A percentile compares a stretch with the other conserved stretches of the same genome.
Conservation (phyloP, 2,888 invertebrate genomes). For the Willowsia nigromaculata region DNA sequence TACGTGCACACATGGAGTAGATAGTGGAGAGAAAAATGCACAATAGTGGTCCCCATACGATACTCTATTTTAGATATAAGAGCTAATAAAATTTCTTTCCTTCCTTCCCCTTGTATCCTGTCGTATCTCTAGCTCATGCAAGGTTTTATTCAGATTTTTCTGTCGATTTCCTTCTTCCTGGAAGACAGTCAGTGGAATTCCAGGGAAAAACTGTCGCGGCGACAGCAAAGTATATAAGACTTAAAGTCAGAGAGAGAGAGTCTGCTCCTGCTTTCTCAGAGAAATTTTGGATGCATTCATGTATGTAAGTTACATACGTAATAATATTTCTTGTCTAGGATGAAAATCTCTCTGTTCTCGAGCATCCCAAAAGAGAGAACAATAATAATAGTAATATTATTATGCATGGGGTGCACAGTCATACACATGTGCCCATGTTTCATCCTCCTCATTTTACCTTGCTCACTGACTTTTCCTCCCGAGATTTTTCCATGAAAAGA, state of each 20-base stretch:
- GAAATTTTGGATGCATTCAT: constrained; percentile 15
- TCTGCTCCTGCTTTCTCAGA: not conserved
- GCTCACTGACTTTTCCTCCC: constrained; percentile 5
- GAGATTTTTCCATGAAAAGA: constrained; percentile 7
- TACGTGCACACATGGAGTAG: constrained; percentile 18
- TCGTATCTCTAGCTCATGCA: not conserved
- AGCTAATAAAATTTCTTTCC: constrained; percentile 57
- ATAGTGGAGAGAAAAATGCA: constrained; percentile 39
- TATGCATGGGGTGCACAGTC: constrained; percentile 28
- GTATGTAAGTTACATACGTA: constrained; percentile 42
- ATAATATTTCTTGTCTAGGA: constrained; percentile 50
- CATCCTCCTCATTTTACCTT: constrained; percentile 47
- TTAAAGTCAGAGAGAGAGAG: not conserved
- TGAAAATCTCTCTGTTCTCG: constrained; percentile 11
- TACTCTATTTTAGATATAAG: constrained; percentile 56
- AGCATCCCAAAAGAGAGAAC: constrained; percentile 3
- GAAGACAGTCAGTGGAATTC: constrained; percentile 8
- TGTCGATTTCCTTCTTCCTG: not conserved
- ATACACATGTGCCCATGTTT: constrained; percentile 31
- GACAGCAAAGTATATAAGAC: not conserved
- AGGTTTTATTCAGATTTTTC: constrained; percentile 29
- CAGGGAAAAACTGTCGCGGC: constrained; percentile 18
- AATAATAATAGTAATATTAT: constrained; percentile 48
- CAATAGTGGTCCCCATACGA: constrained; percentile 51
- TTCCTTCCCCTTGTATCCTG: constrained; percentile 30